Percentiles rank a stretch among this genome's conserved stretches.
Evolutionary conservation across 2,797 vertebrate genomes (phyloP).

Genomic region (Onychomys arenicola): DNA sequence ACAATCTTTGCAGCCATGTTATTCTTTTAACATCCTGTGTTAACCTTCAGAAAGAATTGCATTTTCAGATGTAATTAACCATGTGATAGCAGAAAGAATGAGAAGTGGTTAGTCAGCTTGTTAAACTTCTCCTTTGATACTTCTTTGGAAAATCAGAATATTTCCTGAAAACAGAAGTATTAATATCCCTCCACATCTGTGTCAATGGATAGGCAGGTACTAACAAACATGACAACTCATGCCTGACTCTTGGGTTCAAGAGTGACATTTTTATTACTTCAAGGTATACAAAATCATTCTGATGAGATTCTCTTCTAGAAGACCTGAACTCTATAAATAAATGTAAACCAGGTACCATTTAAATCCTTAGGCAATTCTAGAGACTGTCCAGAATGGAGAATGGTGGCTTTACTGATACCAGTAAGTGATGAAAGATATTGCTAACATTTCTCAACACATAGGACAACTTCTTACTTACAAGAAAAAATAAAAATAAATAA

Average conservation of each 20-base stretch:
- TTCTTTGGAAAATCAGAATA: background rate
- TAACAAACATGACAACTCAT: background rate
- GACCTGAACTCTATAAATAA: constrained; percentile 41
- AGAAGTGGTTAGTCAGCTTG: constrained; percentile 6
- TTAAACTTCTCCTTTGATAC: background rate
- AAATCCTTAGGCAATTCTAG: background rate
- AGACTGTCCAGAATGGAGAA: background rate
- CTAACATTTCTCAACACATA: background rate
- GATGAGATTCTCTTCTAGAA: background rate
- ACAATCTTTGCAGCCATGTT: background rate
- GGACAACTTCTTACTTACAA: background rate
- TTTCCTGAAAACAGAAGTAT: constrained; percentile 4
- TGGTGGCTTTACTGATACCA: background rate
- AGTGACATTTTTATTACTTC: background rate
- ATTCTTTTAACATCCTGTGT: background rate
- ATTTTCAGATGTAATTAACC: constrained; percentile 7
- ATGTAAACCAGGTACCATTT: background rate
- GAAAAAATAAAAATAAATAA: background rate
- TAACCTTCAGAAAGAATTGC: constrained; percentile 18
- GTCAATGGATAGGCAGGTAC: background rate
- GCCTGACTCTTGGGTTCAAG: background rate
- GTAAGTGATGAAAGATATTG: background rate
- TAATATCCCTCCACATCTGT: background rate
- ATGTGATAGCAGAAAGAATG: background rate
- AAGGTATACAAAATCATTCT: constrained; percentile 28